phyloP scores from a whole-genome alignment of 2,797 vertebrate species.

The Hoplostethus mediterraneus region DNA sequence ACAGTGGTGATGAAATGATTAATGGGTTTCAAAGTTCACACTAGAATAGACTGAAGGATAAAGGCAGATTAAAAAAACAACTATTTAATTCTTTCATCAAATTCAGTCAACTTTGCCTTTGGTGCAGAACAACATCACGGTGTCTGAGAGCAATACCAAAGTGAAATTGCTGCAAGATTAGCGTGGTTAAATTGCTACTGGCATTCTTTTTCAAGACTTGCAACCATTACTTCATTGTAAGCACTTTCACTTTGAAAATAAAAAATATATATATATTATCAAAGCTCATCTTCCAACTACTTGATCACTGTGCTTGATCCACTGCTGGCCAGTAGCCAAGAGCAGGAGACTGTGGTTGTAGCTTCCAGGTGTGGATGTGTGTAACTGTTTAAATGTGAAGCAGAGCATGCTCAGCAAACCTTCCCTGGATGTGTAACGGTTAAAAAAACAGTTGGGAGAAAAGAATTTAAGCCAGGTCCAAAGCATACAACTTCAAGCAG shows the following conservation, averaged over 20 bases:
- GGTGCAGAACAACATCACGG: constrained; percentile 2
- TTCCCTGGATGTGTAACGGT: background rate
- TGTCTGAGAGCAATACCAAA: constrained; percentile 5
- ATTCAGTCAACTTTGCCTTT: constrained; percentile 7
- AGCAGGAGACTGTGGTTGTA: constrained; percentile 25
- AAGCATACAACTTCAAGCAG: constrained; percentile 21
- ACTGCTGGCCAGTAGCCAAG: constrained; percentile 60
- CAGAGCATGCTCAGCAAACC: constrained; percentile 36
- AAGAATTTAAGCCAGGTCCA: background rate
- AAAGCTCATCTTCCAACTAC: constrained; percentile 60
- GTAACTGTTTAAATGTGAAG: constrained; percentile 66
- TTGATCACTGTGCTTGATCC: constrained; percentile 69
- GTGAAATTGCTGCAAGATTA: background rate
- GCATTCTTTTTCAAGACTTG: constrained; percentile 35
- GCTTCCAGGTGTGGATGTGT: constrained; percentile 76
- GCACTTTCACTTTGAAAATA: constrained; percentile 55
- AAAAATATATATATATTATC: constrained; percentile 68
- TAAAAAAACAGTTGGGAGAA: background rate
- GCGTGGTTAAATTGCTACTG: constrained; percentile 42
- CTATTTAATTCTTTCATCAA: background rate
- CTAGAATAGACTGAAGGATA: background rate
- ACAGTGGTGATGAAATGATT: background rate
- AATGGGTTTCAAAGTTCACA: constrained; percentile 27
- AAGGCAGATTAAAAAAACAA: background rate
- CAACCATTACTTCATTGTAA: constrained; percentile 61